These are phyloP conservation scores for Lerema accius DNA, from an alignment of 1,140 invertebrate genomes.

Conservation along the genomic window DNA sequence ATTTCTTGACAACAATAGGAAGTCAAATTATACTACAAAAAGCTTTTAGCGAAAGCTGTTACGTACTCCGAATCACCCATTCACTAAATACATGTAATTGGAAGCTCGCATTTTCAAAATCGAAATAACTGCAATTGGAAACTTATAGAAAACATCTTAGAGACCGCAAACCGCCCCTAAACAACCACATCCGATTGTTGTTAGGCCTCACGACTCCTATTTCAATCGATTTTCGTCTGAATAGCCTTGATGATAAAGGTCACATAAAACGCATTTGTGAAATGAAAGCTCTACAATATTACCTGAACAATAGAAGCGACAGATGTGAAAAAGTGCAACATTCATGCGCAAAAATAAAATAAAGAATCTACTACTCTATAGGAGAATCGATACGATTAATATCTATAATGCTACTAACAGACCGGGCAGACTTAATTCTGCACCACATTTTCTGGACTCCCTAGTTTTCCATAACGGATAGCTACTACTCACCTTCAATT, in stretches of 20 bases:
- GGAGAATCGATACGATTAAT: no score
- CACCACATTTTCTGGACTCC: no score
- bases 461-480: no score
- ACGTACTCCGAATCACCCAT: constrained; percentile 1
- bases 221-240: neutral
- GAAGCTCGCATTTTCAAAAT: constrained; percentile 16
- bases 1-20: no score
- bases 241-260: neutral
- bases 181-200: constrained; percentile 28
- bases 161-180: constrained; percentile 19
- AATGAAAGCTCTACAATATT: constrained; percentile 4
- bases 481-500: no score
- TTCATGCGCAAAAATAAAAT: neutral
- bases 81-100: constrained; percentile 14
- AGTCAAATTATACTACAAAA: neutral
- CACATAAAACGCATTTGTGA: neutral
- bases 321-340: constrained; percentile 34
- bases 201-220: neutral
- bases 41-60: constrained; percentile 4
- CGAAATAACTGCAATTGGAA: constrained; percentile 28
- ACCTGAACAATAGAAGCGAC: constrained; percentile 22
- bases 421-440: no score
- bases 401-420: no score
- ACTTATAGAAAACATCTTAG: constrained; percentile 28
- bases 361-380: constrained; percentile 2